These are phyloP conservation scores for Pleuronectes platessa DNA, from an alignment of 2,113 vertebrate species.

Conservation along the genomic window DNA sequence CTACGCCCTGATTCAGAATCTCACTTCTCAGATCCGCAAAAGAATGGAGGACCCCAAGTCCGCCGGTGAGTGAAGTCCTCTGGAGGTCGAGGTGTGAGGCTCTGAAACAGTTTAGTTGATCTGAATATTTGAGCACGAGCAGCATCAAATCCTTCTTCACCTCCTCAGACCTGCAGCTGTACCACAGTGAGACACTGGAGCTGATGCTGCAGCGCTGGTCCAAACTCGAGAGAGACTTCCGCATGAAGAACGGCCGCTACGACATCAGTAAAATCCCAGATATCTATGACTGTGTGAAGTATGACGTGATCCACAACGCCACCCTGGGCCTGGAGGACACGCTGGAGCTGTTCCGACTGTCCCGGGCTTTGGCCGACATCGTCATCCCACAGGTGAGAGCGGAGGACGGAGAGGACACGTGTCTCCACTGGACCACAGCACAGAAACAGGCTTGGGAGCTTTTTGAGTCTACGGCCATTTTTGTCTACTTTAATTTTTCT, in stretches of 20 bases:
- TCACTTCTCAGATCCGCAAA: slow-evolving; percentile 92
- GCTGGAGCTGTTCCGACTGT: slow-evolving; percentile 90
- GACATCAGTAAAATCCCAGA: slow-evolving; percentile 99
- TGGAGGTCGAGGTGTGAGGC: background rate
- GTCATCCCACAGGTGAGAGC: slow-evolving; percentile 93
- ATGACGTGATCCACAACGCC: slow-evolving; percentile 95
- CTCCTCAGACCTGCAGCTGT: slow-evolving; percentile 90
- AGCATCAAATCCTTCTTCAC: background rate
- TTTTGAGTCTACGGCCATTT: no score
- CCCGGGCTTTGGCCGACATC: slow-evolving; percentile 92
- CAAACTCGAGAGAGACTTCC: slow-evolving; percentile 95
- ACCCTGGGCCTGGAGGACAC: slow-evolving; percentile 91
- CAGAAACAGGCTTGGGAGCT: no score
- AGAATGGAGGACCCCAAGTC: slow-evolving; percentile 94
- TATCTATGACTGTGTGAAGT: slow-evolving; percentile 98
- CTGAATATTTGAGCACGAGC: background rate
- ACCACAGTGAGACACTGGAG: slow-evolving; percentile 96
- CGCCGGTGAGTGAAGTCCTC: slow-evolving; percentile 82
- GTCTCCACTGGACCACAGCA: no score
- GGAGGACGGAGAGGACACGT: background rate
- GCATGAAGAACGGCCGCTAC: slow-evolving; percentile 94
- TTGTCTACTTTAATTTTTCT: no score
- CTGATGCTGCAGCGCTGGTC: slow-evolving; percentile 98
- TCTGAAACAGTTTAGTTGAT: background rate
- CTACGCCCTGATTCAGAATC: slow-evolving; percentile 93